These are phyloP conservation scores for Syrista parreyssii DNA, from an alignment of 2,888 invertebrate species.

Conservation along the genomic window DNA sequence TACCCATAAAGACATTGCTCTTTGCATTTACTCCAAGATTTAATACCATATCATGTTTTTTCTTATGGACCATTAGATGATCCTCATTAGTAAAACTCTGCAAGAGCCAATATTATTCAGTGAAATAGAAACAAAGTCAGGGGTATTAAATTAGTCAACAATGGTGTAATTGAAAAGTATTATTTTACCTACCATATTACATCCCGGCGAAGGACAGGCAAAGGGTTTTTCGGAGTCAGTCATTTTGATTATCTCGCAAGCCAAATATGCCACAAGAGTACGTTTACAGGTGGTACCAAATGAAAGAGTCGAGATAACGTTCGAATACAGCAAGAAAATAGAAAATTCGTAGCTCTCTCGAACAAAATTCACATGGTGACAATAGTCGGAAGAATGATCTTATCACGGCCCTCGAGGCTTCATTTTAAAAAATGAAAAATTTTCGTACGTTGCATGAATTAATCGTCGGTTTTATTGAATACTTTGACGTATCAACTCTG, in stretches of 20 bases:
- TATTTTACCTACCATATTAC: constrained; percentile 72
- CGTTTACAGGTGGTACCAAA: neutral
- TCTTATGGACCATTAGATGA: constrained; percentile 81
- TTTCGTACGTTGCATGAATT: neutral
- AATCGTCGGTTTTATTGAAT: neutral
- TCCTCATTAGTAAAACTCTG: constrained; percentile 84
- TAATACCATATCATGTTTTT: constrained; percentile 87
- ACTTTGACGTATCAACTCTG: neutral
- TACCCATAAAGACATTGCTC: constrained; percentile 74
- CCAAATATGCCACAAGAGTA: neutral
- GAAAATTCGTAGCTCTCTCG: neutral
- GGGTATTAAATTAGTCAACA: neutral
- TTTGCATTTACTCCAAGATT: constrained; percentile 76
- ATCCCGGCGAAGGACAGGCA: constrained; percentile 76
- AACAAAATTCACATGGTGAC: neutral
- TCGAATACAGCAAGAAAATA: neutral
- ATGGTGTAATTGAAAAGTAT: neutral
- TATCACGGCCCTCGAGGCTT: neutral
- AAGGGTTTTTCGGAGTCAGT: constrained; percentile 76
- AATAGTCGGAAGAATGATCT: neutral
- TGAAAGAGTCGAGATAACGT: neutral
- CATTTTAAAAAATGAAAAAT: neutral
- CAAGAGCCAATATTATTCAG: constrained; percentile 10
- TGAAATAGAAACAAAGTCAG: neutral
- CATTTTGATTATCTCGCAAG: constrained; percentile 52